Base-by-base conservation (phyloP, 1,140 invertebrate genomes). In the Tetragonula clypearis region DNA sequence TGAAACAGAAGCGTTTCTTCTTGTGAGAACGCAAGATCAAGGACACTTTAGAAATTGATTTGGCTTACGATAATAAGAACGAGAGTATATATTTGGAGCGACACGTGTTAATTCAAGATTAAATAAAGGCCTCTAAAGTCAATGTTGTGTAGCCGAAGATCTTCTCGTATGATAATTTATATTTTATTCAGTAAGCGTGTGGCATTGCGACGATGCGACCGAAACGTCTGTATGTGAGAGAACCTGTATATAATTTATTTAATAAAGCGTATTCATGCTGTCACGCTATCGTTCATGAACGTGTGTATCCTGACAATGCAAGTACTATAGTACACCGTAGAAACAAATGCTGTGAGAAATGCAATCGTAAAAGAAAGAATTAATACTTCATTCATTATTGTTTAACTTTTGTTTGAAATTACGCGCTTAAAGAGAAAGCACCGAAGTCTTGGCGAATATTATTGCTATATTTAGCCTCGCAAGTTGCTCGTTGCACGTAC, bases 201-300 rank as follows among this genome's bases (percentile, higher is more conserved):
- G 86, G 91, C 92, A 93, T 92, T 93, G 87, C 90, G 92, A 85
- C 90, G 88, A 92, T 92, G 89, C 89, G 84, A 89, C 79, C n/a
- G n/a, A n/a, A 86, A 90, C 90, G 87, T 90, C 89, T 87, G 88
- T 88, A 92, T 92, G 88, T 79, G 88, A 93, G 88, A 93, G 91
- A 86, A 92, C 58, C 19, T 94, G 93, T 94, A 94, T 90, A 92
- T 93, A 92, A 94, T 93, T 93, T 94, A 94, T 95, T 94, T 92
- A 94, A 94, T 95, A 94, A 95, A 94, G 74, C 92, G 92, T 92
- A 89, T 82, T 88, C 82, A 73, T 84, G 77, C 82, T 79, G 75
- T 79, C 65, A 84, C 23, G 21, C 23, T 77, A 17, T 69, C 35
- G 49, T 68, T 74, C n/a, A 26, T 65, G 15, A 14, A 73, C 5